Evolutionary conservation across 2,113 vertebrate species (phyloP).

Genomic region (Acanthisitta chloris): DNA sequence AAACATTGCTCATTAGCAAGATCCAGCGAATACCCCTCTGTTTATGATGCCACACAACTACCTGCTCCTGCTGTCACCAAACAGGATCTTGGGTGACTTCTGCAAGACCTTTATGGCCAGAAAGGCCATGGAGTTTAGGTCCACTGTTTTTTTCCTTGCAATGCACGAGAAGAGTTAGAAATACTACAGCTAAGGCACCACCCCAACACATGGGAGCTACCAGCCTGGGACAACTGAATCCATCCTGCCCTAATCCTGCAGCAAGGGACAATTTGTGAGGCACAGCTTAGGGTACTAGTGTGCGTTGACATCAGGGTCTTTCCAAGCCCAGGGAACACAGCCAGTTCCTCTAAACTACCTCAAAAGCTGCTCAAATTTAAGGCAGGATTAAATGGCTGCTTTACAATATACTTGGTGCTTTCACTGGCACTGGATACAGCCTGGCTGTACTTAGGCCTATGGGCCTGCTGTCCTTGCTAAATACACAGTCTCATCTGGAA

Average conservation of each 20-base stretch:
- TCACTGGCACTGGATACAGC: not conserved
- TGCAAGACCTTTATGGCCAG: not conserved
- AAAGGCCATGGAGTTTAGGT: not conserved
- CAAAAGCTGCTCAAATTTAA: not conserved
- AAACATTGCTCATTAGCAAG: not conserved
- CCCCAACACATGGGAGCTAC: not conserved
- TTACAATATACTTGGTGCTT: not conserved
- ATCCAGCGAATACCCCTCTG: not conserved
- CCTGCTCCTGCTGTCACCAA: not conserved
- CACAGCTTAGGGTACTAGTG: not conserved
- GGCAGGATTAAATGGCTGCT: not conserved
- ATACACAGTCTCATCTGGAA: not conserved
- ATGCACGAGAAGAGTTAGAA: not conserved
- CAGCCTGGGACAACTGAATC: not conserved
- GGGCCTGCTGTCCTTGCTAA: not conserved
- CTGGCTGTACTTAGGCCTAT: not conserved
- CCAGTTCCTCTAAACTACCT: not conserved
- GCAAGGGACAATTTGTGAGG: not conserved
- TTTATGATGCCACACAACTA: not conserved
- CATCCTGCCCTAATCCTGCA: not conserved
- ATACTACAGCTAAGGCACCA: not conserved
- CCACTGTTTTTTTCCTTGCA: not conserved
- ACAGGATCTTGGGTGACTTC: not conserved
- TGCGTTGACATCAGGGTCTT: not conserved
- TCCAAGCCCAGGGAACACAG: not conserved